Percentiles rank a stretch among this genome's conserved stretches.
Evolutionary conservation across 2,888 invertebrate genomes (phyloP).

Genomic region (Apamea anceps): DNA sequence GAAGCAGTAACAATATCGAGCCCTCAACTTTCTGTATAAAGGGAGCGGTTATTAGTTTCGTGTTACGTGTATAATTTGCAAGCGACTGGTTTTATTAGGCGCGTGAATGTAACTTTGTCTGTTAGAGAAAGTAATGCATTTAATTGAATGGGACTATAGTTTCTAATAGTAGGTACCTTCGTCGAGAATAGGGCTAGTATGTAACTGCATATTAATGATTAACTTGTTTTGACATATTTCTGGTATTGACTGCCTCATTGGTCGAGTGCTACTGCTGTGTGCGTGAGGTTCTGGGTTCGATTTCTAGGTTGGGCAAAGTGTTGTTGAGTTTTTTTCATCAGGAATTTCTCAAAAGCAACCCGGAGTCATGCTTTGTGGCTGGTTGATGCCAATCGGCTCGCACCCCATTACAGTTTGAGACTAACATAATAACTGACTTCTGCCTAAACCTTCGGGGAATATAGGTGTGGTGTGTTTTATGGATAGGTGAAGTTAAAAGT

Average conservation of each 20-base stretch:
- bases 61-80: conserved; percentile 56
- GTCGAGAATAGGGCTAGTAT: neutral
- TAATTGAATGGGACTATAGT: neutral
- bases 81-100: conserved; percentile 60
- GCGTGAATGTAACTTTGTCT: conserved; percentile 17
- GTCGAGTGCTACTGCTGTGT: neutral
- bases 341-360: neutral
- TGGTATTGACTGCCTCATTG: neutral
- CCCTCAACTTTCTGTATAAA: conserved; percentile 72
- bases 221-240: neutral
- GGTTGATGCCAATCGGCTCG: no score
- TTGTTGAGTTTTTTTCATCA: neutral
- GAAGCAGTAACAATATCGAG: conserved; percentile 69
- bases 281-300: neutral
- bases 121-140: conserved; percentile 1
- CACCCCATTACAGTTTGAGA: neutral
- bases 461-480: neutral
- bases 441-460: neutral
- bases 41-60: conserved; percentile 72
- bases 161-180: neutral
- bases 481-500: neutral
- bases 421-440: neutral
- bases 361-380: no score
- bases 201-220: neutral
- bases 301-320: no score